Evolutionary conservation across 2,888 invertebrate species (phyloP).

Genomic region (Calephelis perditalis): DNA sequence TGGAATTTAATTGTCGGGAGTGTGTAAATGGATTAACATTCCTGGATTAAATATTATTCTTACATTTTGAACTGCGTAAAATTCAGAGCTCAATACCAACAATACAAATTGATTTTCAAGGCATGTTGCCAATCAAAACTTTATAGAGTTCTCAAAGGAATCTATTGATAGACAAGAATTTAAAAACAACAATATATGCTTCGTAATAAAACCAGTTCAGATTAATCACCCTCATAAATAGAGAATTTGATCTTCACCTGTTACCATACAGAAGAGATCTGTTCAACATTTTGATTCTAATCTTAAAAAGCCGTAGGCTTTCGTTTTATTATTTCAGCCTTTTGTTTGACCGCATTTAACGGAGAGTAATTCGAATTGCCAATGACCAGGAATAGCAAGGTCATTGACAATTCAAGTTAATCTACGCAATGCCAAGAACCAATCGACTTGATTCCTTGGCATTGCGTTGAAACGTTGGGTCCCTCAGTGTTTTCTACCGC

Average conservation of each 20-base stretch:
- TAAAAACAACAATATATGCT: background rate
- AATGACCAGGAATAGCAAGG: no score
- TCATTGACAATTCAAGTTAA: no score
- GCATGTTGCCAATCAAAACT: slow-evolving; percentile 1
- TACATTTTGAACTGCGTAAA: background rate
- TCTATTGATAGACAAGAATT: slow-evolving; percentile 8
- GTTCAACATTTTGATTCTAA: slow-evolving; percentile 7
- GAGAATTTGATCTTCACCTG: slow-evolving; percentile 11
- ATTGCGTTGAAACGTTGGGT: no score
- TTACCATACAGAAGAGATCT: slow-evolving; percentile 10
- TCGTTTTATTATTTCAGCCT: no score
- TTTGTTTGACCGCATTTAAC: no score
- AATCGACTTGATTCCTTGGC: no score
- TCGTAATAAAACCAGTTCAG: slow-evolving; percentile 6
- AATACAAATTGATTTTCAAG: slow-evolving; percentile 8
- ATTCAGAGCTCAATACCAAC: background rate
- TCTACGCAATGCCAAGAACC: no score
- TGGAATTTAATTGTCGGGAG: no score
- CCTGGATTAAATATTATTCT: background rate
- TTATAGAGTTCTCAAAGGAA: slow-evolving; percentile 10
- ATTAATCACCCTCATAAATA: slow-evolving; percentile 5
- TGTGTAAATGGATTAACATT: background rate
- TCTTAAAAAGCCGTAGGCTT: no score
- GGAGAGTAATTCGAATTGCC: no score
- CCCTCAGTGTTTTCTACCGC: no score